A percentile compares a stretch with the other conserved stretches of the same genome.
Evolutionary conservation across 1,140 invertebrate genomes (phyloP).

Genomic region (Aricia agestis): DNA sequence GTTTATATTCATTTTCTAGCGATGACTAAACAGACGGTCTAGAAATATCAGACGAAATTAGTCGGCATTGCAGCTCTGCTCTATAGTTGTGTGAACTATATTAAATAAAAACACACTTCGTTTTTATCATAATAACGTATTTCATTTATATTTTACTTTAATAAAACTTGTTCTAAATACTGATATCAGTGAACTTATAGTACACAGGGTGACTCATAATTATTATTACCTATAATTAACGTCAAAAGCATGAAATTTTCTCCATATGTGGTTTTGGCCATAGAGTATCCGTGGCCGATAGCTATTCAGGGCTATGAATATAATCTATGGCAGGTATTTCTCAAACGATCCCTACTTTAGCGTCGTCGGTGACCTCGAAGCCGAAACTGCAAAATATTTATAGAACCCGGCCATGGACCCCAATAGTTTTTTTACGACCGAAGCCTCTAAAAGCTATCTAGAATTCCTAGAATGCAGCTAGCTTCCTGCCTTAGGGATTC

Average conservation of each 20-base stretch:
- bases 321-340: too few species aligned
- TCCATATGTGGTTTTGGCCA: neutral
- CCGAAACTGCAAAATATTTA: neutral
- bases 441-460: neutral
- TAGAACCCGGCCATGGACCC: neutral
- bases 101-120: conserved; percentile 5
- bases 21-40: conserved; percentile 43
- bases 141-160: too few species aligned
- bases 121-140: too few species aligned
- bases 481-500: neutral
- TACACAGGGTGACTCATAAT: too few species aligned
- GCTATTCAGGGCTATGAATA: too few species aligned
- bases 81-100: conserved; percentile 44
- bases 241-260: conserved; percentile 12
- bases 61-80: conserved; percentile 37
- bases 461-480: neutral
- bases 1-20: conserved; percentile 39
- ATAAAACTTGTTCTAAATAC: too few species aligned
- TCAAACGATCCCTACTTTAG: neutral
- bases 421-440: neutral
- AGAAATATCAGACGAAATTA: conserved; percentile 37
- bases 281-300: too few species aligned
- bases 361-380: neutral
- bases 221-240: too few species aligned
- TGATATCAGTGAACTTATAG: too few species aligned